A percentile compares a stretch with the other conserved stretches of the same genome.
phyloP scores from a whole-genome alignment of 2,113 vertebrate species.

The Phylloscopus trochiloides region DNA sequence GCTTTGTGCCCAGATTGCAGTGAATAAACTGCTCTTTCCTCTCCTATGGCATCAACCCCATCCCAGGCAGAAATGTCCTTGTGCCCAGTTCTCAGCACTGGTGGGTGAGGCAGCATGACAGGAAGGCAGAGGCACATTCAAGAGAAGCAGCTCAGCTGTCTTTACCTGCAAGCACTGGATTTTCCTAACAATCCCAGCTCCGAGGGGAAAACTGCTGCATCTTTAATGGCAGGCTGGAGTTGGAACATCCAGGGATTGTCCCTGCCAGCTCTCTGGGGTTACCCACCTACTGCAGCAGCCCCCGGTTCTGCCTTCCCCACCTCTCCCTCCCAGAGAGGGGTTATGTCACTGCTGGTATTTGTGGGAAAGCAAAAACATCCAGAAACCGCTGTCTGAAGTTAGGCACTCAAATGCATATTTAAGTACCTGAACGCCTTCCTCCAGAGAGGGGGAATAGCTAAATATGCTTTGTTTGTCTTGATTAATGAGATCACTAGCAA shows the following conservation, averaged over 20 bases:
- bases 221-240: background rate
- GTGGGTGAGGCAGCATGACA: accelerated
- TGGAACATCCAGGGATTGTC: background rate
- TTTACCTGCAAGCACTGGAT: background rate
- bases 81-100: background rate
- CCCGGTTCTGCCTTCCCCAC: background rate
- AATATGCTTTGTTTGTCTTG: slow-evolving; percentile 55
- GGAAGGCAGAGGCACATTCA: background rate
- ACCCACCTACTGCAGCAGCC: background rate
- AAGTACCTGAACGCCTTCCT: slow-evolving; percentile 36
- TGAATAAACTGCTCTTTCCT: background rate
- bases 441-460: slow-evolving; percentile 41
- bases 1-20: background rate
- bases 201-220: background rate
- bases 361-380: background rate
- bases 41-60: background rate
- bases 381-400: slow-evolving; percentile 43
- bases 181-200: background rate
- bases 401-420: slow-evolving; percentile 39
- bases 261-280: background rate
- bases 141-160: background rate
- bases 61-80: background rate
- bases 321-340: background rate
- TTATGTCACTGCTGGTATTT: background rate
- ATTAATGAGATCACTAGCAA: slow-evolving; percentile 63